phyloP scores from a whole-genome alignment of 2,113 vertebrate species.

The Pteruthius melanotis region DNA sequence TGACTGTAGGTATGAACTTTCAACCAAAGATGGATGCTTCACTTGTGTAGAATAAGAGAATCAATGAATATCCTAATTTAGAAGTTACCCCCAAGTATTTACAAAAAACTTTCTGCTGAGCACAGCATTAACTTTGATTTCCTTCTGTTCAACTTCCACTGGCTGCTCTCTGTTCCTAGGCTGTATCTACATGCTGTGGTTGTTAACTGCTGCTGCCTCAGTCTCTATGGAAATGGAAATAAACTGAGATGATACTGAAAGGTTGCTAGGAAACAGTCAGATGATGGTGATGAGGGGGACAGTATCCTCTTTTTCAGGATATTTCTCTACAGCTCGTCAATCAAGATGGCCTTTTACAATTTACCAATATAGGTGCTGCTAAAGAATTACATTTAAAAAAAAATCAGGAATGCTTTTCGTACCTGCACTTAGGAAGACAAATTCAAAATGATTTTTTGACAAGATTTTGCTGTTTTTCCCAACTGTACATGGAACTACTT shows the following conservation, averaged over 20 bases:
- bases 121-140: not conserved
- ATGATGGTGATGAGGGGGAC: not conserved
- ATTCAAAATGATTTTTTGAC: not conserved
- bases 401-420: not conserved
- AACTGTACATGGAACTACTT: not conserved
- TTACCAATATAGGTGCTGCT: not conserved
- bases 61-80: not conserved
- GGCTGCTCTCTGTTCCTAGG: not conserved
- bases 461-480: not conserved
- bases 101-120: not conserved
- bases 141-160: not conserved
- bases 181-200: not conserved
- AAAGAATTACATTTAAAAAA: not conserved
- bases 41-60: not conserved
- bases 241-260: not conserved
- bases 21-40: not conserved
- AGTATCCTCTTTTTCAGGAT: not conserved
- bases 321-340: not conserved
- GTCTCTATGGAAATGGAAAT: not conserved
- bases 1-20: not conserved
- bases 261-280: conserved; percentile 35
- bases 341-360: not conserved
- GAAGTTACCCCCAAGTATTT: not conserved
- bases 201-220: not conserved
- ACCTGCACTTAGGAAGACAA: not conserved